phyloP scores from a whole-genome alignment of 2,888 invertebrate genomes.

The Rhodophaea formosa region DNA sequence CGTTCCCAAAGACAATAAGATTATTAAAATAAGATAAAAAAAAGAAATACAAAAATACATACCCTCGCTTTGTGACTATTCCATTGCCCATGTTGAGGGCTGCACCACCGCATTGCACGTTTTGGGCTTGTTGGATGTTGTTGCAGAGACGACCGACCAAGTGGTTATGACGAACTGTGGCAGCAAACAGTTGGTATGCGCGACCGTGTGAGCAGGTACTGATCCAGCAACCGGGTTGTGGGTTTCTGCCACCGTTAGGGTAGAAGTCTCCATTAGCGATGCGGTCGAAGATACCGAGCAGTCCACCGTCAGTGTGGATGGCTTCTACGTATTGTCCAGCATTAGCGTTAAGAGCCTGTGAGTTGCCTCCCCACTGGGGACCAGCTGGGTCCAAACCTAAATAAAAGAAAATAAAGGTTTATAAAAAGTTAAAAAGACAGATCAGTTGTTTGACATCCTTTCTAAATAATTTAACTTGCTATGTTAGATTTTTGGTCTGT shows the following conservation, averaged over 20 bases:
- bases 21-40: neutral
- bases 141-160: conserved; percentile 49
- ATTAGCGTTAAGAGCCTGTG: conserved; percentile 45
- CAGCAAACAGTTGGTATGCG: conserved; percentile 50
- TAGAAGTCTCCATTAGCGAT: conserved; percentile 62
- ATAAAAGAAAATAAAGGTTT: neutral
- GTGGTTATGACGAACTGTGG: conserved; percentile 50
- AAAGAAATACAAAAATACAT: conserved; percentile 22
- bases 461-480: too few relatives aligned
- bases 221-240: conserved; percentile 58
- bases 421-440: neutral
- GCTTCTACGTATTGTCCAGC: conserved; percentile 58
- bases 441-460: too few relatives aligned
- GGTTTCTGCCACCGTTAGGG: conserved; percentile 61
- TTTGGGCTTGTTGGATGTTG: conserved; percentile 44
- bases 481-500: too few relatives aligned
- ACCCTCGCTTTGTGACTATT: conserved; percentile 50
- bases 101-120: conserved; percentile 40
- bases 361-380: conserved; percentile 53
- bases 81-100: conserved; percentile 51
- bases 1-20: too few relatives aligned
- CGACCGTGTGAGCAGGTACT: conserved; percentile 61
- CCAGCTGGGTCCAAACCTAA: conserved; percentile 65
- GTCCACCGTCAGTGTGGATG: conserved; percentile 63
- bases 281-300: conserved; percentile 54